These are phyloP conservation scores for Catalaphyllia jardinei DNA, from an alignment of 64 coral and sea anemone genomes.

Conservation along the genomic window DNA sequence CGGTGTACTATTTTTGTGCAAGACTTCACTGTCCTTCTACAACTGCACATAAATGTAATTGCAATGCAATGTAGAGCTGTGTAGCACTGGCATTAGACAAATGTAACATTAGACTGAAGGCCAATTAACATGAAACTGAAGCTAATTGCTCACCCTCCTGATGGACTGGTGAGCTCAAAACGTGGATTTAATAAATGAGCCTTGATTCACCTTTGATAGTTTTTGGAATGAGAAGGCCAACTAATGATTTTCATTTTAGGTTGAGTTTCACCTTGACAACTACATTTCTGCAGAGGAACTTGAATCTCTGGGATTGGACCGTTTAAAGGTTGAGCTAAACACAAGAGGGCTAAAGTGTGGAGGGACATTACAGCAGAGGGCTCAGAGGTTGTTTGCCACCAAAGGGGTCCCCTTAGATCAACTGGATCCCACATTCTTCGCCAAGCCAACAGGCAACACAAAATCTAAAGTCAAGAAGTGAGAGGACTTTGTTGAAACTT, in stretches of 20 bases:
- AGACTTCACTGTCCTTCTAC: too few species aligned
- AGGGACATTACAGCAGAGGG: constrained; percentile 94
- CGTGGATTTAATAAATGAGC: neutral
- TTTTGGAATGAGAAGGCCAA: too few species aligned
- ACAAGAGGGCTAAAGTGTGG: constrained; percentile 92
- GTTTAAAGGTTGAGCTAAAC: constrained; percentile 74
- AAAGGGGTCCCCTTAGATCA: constrained; percentile 81
- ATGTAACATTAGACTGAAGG: too few species aligned
- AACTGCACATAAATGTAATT: too few species aligned
- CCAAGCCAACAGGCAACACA: constrained; percentile 64
- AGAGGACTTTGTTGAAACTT: neutral
- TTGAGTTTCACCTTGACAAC: constrained; percentile 54
- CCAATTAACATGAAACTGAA: too few species aligned
- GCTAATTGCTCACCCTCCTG: too few species aligned
- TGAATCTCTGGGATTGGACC: constrained; percentile 76
- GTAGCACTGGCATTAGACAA: too few species aligned
- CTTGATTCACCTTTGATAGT: too few species aligned
- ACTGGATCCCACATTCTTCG: constrained; percentile 81
- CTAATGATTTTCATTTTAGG: neutral
- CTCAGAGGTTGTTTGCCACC: constrained; percentile 84
- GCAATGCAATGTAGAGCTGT: too few species aligned
- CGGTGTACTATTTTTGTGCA: too few species aligned
- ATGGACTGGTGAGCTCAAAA: neutral
- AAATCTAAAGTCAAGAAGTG: constrained; percentile 60
- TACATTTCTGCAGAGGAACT: constrained; percentile 66